phyloP scores from a whole-genome alignment of 2,888 invertebrate species.

The Acleris cristana region DNA sequence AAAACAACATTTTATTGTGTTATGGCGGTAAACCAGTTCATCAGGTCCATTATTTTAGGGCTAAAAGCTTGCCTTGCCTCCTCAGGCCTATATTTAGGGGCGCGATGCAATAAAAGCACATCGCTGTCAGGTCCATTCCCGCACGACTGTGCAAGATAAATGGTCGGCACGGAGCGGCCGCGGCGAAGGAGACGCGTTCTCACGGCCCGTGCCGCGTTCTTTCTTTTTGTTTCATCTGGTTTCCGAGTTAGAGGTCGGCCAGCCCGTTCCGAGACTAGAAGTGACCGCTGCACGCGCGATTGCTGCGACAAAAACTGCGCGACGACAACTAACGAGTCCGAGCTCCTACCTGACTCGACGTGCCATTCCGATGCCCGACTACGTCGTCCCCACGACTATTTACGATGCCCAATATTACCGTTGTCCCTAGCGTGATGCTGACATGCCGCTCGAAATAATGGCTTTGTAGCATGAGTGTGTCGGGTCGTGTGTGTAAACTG shows the following conservation, averaged over 20 bases:
- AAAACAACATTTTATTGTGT: conserved; percentile 5
- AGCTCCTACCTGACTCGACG: conserved; percentile 55
- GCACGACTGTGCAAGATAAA: conserved; percentile 83
- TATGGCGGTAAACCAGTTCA: conserved; percentile 57
- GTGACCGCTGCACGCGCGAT: conserved; percentile 76
- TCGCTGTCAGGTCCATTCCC: conserved; percentile 77
- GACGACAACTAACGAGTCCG: conserved; percentile 66
- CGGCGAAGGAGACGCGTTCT: conserved; percentile 77
- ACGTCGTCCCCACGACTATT: conserved; percentile 48
- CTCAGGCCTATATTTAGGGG: conserved; percentile 80
- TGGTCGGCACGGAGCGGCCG: conserved; percentile 68
- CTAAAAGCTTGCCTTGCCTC: conserved; percentile 69
- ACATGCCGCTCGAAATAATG: conserved; percentile 52
- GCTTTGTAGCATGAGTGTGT: conserved; percentile 51
- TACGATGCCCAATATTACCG: conserved; percentile 53
- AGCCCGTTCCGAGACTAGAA: conserved; percentile 66
- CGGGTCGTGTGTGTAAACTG: conserved; percentile 57
- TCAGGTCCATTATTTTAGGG: conserved; percentile 65
- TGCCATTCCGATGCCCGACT: conserved; percentile 50
- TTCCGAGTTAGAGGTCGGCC: conserved; percentile 79
- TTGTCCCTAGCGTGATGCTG: conserved; percentile 48
- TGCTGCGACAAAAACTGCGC: conserved; percentile 70
- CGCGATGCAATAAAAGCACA: conserved; percentile 81
- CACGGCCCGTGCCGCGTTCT: conserved; percentile 79
- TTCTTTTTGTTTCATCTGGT: conserved; percentile 78